Base-by-base conservation (phyloP, 1,140 invertebrate species). In the Nylanderia fulva region DNA sequence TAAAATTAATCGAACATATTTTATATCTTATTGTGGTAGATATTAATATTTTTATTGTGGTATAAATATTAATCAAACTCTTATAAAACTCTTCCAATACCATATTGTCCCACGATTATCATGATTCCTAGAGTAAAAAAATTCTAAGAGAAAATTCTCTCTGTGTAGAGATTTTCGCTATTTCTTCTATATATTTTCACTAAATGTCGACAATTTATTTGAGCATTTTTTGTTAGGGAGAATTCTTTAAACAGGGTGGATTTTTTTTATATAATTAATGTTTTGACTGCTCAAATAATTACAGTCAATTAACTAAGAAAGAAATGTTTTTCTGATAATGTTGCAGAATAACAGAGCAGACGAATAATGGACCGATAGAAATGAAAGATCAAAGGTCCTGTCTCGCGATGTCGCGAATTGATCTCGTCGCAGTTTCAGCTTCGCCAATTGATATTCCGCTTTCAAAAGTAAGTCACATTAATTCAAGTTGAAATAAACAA, bases 381-480 rank as follows among this genome's bases (percentile, higher is more conserved):
- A 18, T 24, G 56, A 72, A 82, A 27, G 77, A 58, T 4, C 77
- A 71, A 24, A 58, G 66, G 0, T 5, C 36, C 2, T 36, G 21
- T 61, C 74, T 76, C 13, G 13, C n/a, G 39, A 61, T 76, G 36
- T 13, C 74, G 6, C 56, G 58, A 63, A 13, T 76, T 7, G 24
- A 82, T 72, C 36, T 82, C 21, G 36, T 82, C 52, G 21, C 52
- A 33, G 33, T 56, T 80, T 6, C 64, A 33, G 1, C 24, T n/a
- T 24, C 64, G 1, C 24, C 66, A 13, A 82, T 72, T n/a, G 66
- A 72, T 11, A 18, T 21, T 24, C 5, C 66, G 24, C 52, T 82
- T 82, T 21, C 36, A 13, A 85, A 85, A 64, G 84, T 85, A 71
- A 63, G 29, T 11, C 3, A 63, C 21, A 61, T 63, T 13, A 68